Percentiles rank a stretch among this genome's conserved stretches.
Conservation (phyloP, 2,113 vertebrate genomes). For the Cichladusa arquata region DNA sequence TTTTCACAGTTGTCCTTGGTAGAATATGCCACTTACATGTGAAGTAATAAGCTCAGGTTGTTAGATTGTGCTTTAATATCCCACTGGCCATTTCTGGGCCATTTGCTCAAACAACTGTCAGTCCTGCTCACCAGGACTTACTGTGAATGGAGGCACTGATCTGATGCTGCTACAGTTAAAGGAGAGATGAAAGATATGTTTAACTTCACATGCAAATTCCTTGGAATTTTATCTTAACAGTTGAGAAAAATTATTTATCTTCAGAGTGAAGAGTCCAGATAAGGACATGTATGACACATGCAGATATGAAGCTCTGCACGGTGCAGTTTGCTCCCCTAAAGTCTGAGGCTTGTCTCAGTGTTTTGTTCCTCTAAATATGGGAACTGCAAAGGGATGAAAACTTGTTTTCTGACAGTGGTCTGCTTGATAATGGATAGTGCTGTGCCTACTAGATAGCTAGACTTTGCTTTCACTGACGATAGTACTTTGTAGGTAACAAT, state of each 20-base stretch:
- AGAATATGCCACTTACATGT: not conserved
- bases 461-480: not conserved
- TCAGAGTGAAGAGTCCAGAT: not conserved
- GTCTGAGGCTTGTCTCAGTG: not conserved
- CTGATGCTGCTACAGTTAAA: not conserved
- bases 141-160: not conserved
- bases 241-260: not conserved
- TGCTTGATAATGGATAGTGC: not conserved
- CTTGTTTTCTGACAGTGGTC: not conserved
- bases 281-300: fast-evolving
- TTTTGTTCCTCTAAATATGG: not conserved
- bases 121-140: not conserved
- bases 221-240: not conserved
- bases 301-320: not conserved
- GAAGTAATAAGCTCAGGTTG: not conserved
- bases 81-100: not conserved
- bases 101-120: not conserved
- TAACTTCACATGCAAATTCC: not conserved
- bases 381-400: not conserved
- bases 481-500: not conserved
- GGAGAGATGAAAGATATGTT: not conserved
- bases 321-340: not conserved
- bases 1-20: not conserved
- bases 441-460: not conserved
- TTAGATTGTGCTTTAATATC: not conserved